Base-by-base conservation (phyloP, 2,888 invertebrate genomes). In the Kryphioiulus occultus region DNA sequence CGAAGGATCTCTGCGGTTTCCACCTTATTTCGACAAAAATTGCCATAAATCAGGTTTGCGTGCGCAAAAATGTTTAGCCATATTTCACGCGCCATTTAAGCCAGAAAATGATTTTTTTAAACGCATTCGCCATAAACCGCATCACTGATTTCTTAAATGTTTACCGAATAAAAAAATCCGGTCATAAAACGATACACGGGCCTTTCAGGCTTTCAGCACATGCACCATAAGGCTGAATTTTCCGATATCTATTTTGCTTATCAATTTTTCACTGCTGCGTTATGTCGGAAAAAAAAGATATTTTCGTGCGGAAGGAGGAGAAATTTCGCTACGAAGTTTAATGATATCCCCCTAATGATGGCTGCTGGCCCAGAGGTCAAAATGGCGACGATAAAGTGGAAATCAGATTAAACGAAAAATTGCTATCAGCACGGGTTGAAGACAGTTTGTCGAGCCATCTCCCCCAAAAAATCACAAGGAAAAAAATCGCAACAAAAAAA, bases 71-170 rank as follows among this genome's bases (percentile, higher is more conserved):
- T 85, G 85, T 85, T 85, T 42, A 42, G 42, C 86, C 86, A 86
- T 86, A 86, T 86, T 86, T 86, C 86, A 86, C 86, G 78, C 86
- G 53, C 53, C 86, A 86, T 86, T 86, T 86, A 39, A 86, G 86
- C 39, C 39, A 86, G 42, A 86, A 86, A 68, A 85, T 85, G 42
- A 85, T 44, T 85, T 85, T 85, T 85, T 39, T 26, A 85, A 35
- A 35, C n/a, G 0, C 39, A 85, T 42, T 68, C 68, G 68, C 39
- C 85, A 85, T 85, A 85, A 85, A 85, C 39, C 44, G 85, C 85
- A 85, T 85, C 85, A 44, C 85, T 42, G 85, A 39, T 85, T 85
- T 85, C 85, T 85, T 85, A 85, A 85, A 85, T 85, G 85, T 42
- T 85, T 85, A 39, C 42, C 42, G 39, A 85, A 85, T 85, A 85